Base-by-base conservation (phyloP, 2,888 invertebrate species). In the Saturnia pavonia region DNA sequence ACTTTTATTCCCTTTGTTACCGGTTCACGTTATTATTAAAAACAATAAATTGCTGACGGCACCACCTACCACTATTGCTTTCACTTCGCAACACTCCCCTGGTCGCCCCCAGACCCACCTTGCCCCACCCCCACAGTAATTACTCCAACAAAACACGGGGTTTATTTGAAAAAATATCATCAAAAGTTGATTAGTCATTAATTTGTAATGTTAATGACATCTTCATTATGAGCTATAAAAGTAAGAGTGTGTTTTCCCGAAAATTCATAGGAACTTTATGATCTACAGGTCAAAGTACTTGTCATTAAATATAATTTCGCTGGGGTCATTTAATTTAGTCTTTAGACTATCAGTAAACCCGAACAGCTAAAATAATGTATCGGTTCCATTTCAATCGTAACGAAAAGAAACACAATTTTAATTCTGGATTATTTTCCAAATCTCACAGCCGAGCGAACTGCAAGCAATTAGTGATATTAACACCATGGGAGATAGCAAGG, bases 41-140 rank as follows among this genome's bases (percentile, higher is more conserved):
- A 94, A 93, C 94, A 93, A 94, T 94, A 94, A 94, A 94, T 94
- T 92, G 92, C 91, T 87, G 91, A 89, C 91, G 88, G 90, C 90
- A 88, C 90, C 88, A 91, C 90, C 90, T 91, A 91, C 90, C 88
- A 91, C 91, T 91, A 92, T 91, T 90, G 91, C 91, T 91, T 91
- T 91, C 90, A 90, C 89, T 90, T 89, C 88, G 84, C 87, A 84
- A 82, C 80, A 79, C 81, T 80, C 80, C 82, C 80, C 78, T 77
- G 72, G 75, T 69, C 69, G 14, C 71, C 70, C 72, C 72, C 69
- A 22, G 72, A 73, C 75, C 73, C 74, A 69, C 71, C 72, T 71
- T 68, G 73, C 73, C 76, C 72, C 73, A 54, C 76, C 77, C 69
- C 75, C 51, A 63, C 70, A 70, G 74, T 85, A 85, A 85, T 84